Base-by-base conservation (phyloP, 2,113 vertebrate species). In the Turdus rufiventris region DNA sequence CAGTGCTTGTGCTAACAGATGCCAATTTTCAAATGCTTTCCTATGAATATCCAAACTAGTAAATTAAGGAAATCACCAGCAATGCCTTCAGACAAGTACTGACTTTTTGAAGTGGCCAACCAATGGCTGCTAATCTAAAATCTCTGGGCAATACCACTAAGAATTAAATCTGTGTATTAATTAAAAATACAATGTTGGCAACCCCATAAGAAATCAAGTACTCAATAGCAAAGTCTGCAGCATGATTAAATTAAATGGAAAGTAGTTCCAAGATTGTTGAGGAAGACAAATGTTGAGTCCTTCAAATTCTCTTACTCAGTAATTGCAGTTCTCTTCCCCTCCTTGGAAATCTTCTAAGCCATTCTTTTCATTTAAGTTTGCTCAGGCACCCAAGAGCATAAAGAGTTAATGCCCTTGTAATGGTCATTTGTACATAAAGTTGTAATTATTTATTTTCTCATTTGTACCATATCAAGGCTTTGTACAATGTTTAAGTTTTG, bases 391-490 rank as follows among this genome's bases (percentile, higher is more conserved):
- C 85, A 97, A 91, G 87, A 97, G 88, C 91, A 89, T 91, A 93
- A 94, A 96, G 79, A 94, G 79, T 73, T 88, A 94, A 91, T 97
- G 95, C 95, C 96, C 97, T 97, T 97, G 95, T 98, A 98, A 96
- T 91, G 78, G 96, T 96, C 97, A 97, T 97, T 96, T 99, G 99
- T 99, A 99, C 98, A 99, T 99, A 99, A 97, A 98, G 98, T 93
- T 99, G 98, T 99, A 99, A 99, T 99, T 99, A 99, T 99, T 99
- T 99, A 98, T 98, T 98, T 99, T 98, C 98, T 98, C 97, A 98
- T 99, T 99, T 99, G 98, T 99, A 99, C 97, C 99, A 99, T 99
- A 99, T 98, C 98, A 98, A 99, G 98, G 98, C 98, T 98, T 98
- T 99, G 99, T 99, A 99, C 98, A 99, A 98, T 99, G 99, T 98